Base-by-base conservation (phyloP, 2,797 vertebrate genomes). In the Tauraco hartlaubi region DNA sequence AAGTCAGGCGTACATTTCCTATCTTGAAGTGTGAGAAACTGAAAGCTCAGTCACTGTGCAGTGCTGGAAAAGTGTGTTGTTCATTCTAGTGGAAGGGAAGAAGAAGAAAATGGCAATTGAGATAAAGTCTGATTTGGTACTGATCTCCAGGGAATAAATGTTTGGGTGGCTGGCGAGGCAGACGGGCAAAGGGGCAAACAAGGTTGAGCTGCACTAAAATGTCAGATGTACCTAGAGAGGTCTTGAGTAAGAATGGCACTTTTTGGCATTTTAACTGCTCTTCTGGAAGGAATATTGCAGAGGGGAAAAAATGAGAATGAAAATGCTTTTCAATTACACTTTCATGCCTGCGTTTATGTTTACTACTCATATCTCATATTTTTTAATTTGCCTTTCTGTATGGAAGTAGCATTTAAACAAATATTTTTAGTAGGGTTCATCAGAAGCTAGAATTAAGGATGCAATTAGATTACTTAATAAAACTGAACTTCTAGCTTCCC, bases 121-220 rank as follows among this genome's bases (percentile, higher is more conserved):
- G 80, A 81, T 82, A 49, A 92, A 68, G 74, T 69, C 81, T 76
- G 78, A 88, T 48, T 96, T n/a, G 1, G 1, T 85, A 29, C 49
- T 66, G 58, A 77, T 95, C 75, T 93, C 74, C 79, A 52, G 68
- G 86, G 94, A 56, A 6, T 58, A 66, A 78, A 69, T 94, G 73
- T 91, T 95, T 92, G 92, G 94, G 82, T 97, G 87, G 62, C 88
- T 95, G 90, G 63, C 3, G 41, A 96, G 49, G 75, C 83, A 95
- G 79, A 96, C 13, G 11, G 76, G 54, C 41, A 82, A 94, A 96
- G 80, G 88, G 54, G 31, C 58, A 77, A 71, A 91, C 67, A 48
- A 83, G 77, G 46, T 22, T 75, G 85, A 85, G 71, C 48, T 64
- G 61, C 58, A 62, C 41, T 85, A 67, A 95, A 95, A 95, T 94